phyloP scores from a whole-genome alignment of 2,797 vertebrate genomes.

The Zonotrichia albicollis region DNA sequence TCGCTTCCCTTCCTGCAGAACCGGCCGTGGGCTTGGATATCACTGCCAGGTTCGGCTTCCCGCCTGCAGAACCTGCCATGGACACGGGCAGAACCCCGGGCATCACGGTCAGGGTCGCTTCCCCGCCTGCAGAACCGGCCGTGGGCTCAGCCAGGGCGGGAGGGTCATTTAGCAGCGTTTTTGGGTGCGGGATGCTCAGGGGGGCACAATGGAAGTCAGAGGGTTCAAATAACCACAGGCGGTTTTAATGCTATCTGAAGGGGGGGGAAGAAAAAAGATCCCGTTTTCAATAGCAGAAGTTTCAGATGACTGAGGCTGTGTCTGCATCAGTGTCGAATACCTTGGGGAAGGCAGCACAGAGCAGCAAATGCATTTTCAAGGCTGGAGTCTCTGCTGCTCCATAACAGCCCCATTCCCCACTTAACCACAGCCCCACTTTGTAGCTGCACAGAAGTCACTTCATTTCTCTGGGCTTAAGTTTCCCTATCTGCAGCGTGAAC shows the following conservation, averaged over 20 bases:
- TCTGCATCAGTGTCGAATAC: not conserved
- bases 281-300: not conserved
- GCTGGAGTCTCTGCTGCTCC: not conserved
- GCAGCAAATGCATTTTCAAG: not conserved
- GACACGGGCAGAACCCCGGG: no score
- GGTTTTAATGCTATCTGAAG: not conserved
- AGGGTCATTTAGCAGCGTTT: not conserved
- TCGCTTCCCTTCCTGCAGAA: no score
- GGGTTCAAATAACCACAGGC: not conserved
- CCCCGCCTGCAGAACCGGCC: no score
- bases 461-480: not conserved
- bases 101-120: no score
- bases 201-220: not conserved
- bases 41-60: no score
- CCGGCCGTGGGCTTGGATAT: no score
- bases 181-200: accelerated
- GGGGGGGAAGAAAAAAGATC: not conserved
- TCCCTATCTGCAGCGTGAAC: not conserved
- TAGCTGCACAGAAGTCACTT: not conserved
- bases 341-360: not conserved
- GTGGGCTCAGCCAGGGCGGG: not conserved
- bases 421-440: not conserved
- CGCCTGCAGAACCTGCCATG: no score
- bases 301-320: not conserved
- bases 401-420: not conserved